Conservation (phyloP, 2,888 invertebrate species). For the Clistopyga incitator region DNA sequence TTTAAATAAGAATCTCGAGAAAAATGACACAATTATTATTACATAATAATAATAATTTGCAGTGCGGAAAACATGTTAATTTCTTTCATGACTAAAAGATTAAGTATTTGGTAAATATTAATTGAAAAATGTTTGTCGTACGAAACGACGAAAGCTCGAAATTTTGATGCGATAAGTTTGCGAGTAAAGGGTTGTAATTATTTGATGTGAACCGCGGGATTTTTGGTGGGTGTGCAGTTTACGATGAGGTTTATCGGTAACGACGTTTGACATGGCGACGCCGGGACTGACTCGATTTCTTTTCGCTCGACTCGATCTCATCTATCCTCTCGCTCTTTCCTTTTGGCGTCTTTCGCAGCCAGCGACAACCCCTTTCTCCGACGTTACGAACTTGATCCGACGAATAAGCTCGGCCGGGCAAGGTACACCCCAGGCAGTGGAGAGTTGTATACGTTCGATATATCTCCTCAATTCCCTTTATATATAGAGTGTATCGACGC, state of each 20-base stretch:
- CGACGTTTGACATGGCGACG: constrained; percentile 35
- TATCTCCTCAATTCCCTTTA: constrained; percentile 34
- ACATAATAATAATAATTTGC: too few species aligned
- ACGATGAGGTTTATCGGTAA: constrained; percentile 22
- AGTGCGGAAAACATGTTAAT: too few species aligned
- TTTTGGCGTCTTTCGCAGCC: constrained; percentile 14
- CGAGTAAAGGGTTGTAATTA: not conserved
- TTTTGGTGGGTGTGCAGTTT: not conserved
- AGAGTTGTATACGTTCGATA: constrained; percentile 35
- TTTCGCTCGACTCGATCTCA: constrained; percentile 3
- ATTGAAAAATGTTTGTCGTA: too few species aligned
- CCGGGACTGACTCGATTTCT: constrained; percentile 40
- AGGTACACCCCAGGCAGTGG: constrained; percentile 20
- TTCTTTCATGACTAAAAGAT: too few species aligned
- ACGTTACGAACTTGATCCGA: constrained; percentile 49
- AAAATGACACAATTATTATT: too few species aligned
- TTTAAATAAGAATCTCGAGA: too few species aligned
- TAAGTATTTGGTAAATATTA: too few species aligned
- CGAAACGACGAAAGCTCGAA: too few species aligned
- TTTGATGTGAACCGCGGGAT: not conserved
- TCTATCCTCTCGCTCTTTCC: constrained; percentile 9
- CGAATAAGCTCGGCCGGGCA: constrained; percentile 51
- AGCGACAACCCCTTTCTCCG: constrained; percentile 29
- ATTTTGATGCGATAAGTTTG: too few species aligned
- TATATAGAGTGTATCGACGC: constrained; percentile 51